These are phyloP conservation scores for Andrena bicolor DNA, from an alignment of 2,888 invertebrate genomes.

Conservation along the genomic window DNA sequence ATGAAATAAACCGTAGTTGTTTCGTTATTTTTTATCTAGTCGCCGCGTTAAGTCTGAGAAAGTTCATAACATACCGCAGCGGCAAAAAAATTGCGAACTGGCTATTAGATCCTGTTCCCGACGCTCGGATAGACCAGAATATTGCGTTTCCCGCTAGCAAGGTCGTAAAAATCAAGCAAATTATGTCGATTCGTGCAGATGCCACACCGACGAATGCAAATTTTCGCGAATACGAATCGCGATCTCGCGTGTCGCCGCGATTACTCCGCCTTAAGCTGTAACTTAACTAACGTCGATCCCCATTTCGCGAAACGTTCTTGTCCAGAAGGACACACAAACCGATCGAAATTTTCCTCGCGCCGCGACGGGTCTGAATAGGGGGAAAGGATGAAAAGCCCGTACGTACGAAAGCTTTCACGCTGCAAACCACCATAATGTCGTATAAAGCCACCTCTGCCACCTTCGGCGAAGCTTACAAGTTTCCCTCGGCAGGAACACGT, in stretches of 20 bases:
- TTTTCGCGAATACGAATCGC: slow-evolving; percentile 2
- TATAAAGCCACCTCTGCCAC: too few species aligned
- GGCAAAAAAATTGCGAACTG: not conserved
- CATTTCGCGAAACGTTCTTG: not conserved
- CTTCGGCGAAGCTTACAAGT: too few species aligned
- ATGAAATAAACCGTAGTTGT: too few species aligned
- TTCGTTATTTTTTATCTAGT: too few species aligned
- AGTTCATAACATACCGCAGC: not conserved
- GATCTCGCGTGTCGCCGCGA: slow-evolving; percentile 14
- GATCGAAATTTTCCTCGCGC: not conserved
- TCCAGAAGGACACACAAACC: not conserved
- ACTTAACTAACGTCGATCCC: not conserved
- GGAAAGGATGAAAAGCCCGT: too few species aligned
- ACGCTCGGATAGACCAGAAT: not conserved
- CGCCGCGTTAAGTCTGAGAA: not conserved
- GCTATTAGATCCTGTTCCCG: not conserved
- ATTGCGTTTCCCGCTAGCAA: slow-evolving; percentile 7
- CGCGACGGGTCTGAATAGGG: too few species aligned
- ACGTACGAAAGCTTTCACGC: too few species aligned
- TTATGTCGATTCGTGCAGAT: slow-evolving; percentile 6
- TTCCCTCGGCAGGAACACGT: too few species aligned
- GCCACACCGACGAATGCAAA: slow-evolving; percentile 14
- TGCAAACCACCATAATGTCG: too few species aligned
- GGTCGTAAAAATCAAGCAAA: slow-evolving; percentile 34
- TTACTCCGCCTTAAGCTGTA: slow-evolving; percentile 7